Evolutionary conservation across 2,888 invertebrate species (phyloP), one percentile per base, ranked within the genome.

Genomic region (Hypsopygia costalis): DNA sequence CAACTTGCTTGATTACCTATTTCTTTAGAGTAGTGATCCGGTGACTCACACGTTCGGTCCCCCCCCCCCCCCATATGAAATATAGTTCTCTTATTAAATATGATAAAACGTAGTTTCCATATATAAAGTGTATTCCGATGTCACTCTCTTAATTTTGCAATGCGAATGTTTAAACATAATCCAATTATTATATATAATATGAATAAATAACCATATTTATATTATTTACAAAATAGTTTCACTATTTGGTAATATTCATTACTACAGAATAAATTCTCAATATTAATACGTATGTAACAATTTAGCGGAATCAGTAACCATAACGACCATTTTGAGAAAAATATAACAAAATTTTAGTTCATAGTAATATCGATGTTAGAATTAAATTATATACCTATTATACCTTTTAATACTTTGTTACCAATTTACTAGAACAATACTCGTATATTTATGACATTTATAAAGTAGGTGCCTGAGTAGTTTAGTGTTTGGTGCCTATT

Each of bases 371-470:
- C 44, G 46, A 50, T 50, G 50, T 51, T 47, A 47, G 50, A 20
- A 25, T 39, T 36, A 46, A 45, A 45, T 37, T 46, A 27, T 4
- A 2, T 16, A 16, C 2, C 16, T 22, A 1, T 28, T 27, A 35
- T 46, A 44, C 42, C 46, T 39, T 45, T 50, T 50, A 47, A 46
- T 47, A 47, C 50, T 50, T 50, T 47, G 47, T 47, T 50, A 50
- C 41, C 36, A 43, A 44, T 42, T 44, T 41, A 46, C 42, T 50
- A 50, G 43, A 50, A 11, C 11, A 31, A 11, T 11, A 6, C n/a
- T n/a, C n/a, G 9, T 33, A 27, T 28, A 21, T 37, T 31, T 32
- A 36, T 11, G 30, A n/a, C 7, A 25, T 9, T 31, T 8, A n/a
- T 32, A 33, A 12, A 32, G 47, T 42, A 40, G 40, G 34, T 43